phyloP scores from a whole-genome alignment of 2,797 vertebrate species.

The Centropyge bicolor region DNA sequence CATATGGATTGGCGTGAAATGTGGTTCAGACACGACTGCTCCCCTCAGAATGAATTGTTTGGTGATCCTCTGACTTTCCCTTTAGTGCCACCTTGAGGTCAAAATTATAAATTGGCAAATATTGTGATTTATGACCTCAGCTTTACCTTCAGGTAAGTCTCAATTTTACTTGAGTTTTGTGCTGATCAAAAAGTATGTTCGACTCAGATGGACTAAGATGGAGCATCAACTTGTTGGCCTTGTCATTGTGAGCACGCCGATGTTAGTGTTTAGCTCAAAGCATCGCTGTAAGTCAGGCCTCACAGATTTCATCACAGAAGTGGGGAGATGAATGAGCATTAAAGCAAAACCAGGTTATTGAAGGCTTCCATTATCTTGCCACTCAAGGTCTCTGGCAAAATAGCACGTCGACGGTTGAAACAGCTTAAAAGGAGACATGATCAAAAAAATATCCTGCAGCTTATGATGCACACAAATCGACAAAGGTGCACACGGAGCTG shows the following conservation, averaged over 20 bases:
- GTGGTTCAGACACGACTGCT: too few species aligned
- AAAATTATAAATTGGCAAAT: background rate
- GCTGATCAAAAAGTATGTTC: too few species aligned
- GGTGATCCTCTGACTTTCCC: too few species aligned
- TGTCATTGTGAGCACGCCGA: too few species aligned
- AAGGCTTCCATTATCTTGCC: background rate
- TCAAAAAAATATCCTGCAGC: background rate
- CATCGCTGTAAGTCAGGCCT: background rate
- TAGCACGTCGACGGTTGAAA: background rate
- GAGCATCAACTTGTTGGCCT: background rate
- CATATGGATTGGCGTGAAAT: too few species aligned
- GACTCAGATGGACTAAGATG: too few species aligned
- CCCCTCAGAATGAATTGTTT: too few species aligned
- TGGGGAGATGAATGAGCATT: background rate
- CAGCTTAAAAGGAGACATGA: background rate
- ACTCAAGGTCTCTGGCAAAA: background rate
- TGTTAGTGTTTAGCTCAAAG: background rate
- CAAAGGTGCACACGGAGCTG: background rate
- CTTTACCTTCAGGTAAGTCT: too few species aligned
- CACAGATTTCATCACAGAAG: background rate
- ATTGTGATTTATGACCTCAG: too few species aligned
- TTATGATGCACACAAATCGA: background rate
- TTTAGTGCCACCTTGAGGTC: too few species aligned
- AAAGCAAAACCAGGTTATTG: background rate
- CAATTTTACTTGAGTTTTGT: too few species aligned